Evolutionary conservation across 2,888 invertebrate species (phyloP).

Genomic region (Melieria crassipennis): DNA sequence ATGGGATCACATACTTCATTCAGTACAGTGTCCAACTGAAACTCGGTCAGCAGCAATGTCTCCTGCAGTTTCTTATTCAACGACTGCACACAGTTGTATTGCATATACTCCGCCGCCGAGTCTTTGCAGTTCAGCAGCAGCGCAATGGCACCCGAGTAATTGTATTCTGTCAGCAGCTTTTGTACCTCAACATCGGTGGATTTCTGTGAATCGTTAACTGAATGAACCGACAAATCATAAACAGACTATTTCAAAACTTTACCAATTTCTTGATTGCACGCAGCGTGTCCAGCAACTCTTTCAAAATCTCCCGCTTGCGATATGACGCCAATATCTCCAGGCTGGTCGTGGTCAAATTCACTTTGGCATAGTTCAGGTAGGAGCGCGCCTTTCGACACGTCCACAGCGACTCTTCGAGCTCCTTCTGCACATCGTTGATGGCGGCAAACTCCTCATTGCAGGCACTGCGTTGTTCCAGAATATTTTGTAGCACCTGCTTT

Average conservation of each 20-base stretch:
- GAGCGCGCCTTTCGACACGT: slow-evolving; percentile 78
- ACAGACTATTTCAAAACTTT: slow-evolving; percentile 23
- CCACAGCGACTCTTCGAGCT: slow-evolving; percentile 75
- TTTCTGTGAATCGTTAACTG: slow-evolving; percentile 66
- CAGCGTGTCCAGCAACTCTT: slow-evolving; percentile 81
- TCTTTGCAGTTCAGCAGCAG: slow-evolving; percentile 87
- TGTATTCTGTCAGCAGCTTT: slow-evolving; percentile 81
- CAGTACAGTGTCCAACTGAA: slow-evolving; percentile 87
- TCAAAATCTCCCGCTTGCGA: slow-evolving; percentile 84
- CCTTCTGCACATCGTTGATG: slow-evolving; percentile 76
- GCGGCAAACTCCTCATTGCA: slow-evolving; percentile 87
- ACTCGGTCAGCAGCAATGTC: slow-evolving; percentile 89
- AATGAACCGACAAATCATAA: background rate
- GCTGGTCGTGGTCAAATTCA: slow-evolving; percentile 85
- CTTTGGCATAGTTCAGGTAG: slow-evolving; percentile 79
- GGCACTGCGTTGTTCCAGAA: slow-evolving; percentile 88
- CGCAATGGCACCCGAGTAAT: slow-evolving; percentile 91
- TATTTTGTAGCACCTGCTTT: slow-evolving; percentile 91
- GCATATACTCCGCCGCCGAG: slow-evolving; percentile 84
- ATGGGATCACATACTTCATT: slow-evolving; percentile 72
- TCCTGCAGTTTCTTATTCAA: slow-evolving; percentile 88
- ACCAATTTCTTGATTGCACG: slow-evolving; percentile 80
- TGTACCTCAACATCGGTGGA: slow-evolving; percentile 86
- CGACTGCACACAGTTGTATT: slow-evolving; percentile 92
- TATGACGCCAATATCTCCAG: slow-evolving; percentile 92